A percentile compares a stretch with the other conserved stretches of the same genome.
Conservation (phyloP, 1,140 invertebrate genomes). For the Liolophura sinensis region DNA sequence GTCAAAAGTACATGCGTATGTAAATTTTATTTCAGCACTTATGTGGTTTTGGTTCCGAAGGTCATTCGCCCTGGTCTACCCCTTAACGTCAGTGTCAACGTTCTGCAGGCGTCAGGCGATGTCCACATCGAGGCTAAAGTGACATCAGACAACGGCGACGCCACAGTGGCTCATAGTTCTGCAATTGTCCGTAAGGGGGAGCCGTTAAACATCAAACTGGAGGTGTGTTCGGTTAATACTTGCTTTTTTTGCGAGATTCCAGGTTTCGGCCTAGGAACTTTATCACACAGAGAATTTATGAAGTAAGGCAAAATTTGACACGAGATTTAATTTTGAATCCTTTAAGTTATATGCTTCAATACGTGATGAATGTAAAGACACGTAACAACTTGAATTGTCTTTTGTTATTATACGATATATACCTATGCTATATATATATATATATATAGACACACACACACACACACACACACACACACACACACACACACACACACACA, state of each 20-base stretch:
- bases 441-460: too few species aligned
- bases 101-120: constrained; percentile 28
- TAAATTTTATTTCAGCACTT: constrained; percentile 28
- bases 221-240: constrained; percentile 10
- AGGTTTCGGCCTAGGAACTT: background rate
- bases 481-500: too few species aligned
- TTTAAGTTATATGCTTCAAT: too few species aligned
- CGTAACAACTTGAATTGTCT: too few species aligned
- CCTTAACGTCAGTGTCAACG: constrained; percentile 41
- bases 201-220: constrained; percentile 18
- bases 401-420: too few species aligned
- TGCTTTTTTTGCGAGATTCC: background rate
- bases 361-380: too few species aligned
- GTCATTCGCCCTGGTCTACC: constrained; percentile 36
- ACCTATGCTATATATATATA: too few species aligned
- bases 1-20: background rate
- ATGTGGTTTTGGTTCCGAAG: constrained; percentile 36
- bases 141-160: constrained; percentile 9
- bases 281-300: background rate
- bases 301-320: background rate
- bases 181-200: background rate
- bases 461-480: too few species aligned
- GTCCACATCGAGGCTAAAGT: constrained; percentile 30
- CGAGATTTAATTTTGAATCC: too few species aligned
- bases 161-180: constrained; percentile 6